Evolutionary conservation across 2,797 vertebrate genomes (phyloP), one percentile per base, ranked within the genome.

Genomic region (Loriculus beryllinus): DNA sequence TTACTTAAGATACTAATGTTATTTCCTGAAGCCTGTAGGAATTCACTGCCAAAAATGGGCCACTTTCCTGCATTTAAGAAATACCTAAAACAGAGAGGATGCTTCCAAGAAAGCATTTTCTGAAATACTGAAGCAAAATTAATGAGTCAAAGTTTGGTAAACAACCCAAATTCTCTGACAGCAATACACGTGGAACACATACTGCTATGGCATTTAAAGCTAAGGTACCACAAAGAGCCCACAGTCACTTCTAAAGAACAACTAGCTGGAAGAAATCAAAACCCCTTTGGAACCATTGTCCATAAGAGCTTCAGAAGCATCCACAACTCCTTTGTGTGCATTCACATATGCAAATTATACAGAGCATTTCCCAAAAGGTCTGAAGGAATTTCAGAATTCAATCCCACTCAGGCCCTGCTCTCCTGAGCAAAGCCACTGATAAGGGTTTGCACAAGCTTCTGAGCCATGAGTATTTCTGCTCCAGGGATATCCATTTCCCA

Each of bases 11-110:
- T 23, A 48, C 14, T 65, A 81, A 48, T 33, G 29, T 11, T 74
- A 39, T 35, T 67, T n/a, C 7, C 15, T 71, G 57, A 85, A 88
- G 59, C 7, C 65, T 71, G 42, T 35, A 82, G 29, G 49, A 92
- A 72, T 69, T 75, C 49, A 78, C 57, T 59, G 82, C 16, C 47
- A 68, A 92, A 93, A 83, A n/a, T 2, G 6, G 45, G 35, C 39
- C 75, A 35, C 12, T 69, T 86, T 85, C 49, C 48, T 86, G 45
- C 39, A 74, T 89, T 82, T 71, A 10, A 5, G n/a, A 85, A 65
- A 49, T 28, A 90, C 12, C 33, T 79, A 68, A 89, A 83, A 64
- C 4, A 91, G 43, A 74, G 56, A 87, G 90, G 74, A 86, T 16
- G 39, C 18, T 70, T 84, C 47, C 67, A 86, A 60, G 28, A 79